A percentile compares a stretch with the other conserved stretches of the same genome.
Evolutionary conservation across 2,888 invertebrate genomes (phyloP).

Genomic region (Acleris holmiana): DNA sequence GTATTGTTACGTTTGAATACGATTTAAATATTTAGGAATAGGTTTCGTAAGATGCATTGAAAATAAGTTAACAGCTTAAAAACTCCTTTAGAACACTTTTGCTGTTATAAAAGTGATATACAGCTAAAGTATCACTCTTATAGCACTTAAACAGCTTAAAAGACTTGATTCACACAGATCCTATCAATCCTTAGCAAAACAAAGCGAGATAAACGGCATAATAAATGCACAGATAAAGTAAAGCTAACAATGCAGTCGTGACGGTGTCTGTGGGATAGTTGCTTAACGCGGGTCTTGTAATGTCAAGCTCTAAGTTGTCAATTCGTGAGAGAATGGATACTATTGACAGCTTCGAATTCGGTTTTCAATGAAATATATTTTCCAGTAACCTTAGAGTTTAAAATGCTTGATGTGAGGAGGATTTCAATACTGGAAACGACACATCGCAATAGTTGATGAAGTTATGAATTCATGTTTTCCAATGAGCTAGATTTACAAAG

Average conservation of each 20-base stretch:
- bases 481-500: slow-evolving; percentile 19
- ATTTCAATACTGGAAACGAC: neutral
- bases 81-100: neutral
- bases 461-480: slow-evolving; percentile 21
- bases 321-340: slow-evolving; percentile 24
- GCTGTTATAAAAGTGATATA: slow-evolving; percentile 1
- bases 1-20: slow-evolving; percentile 24
- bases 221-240: slow-evolving; percentile 29
- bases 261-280: slow-evolving; percentile 32
- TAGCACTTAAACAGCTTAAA: slow-evolving; percentile 1
- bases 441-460: neutral
- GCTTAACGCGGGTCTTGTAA: slow-evolving; percentile 28
- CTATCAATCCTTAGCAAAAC: slow-evolving; percentile 10
- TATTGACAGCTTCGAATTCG: slow-evolving; percentile 4
- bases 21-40: neutral
- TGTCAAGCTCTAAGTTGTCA: slow-evolving; percentile 36
- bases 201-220: slow-evolving; percentile 18
- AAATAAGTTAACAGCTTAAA: neutral
- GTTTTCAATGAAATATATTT: slow-evolving; percentile 7
- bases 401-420: neutral
- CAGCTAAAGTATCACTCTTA: neutral
- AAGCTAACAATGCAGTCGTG: slow-evolving; percentile 35
- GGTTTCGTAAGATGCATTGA: slow-evolving; percentile 4
- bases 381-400: neutral
- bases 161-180: slow-evolving; percentile 17